Evolutionary conservation across 2,113 vertebrate genomes (phyloP).

Genomic region (Sinosuthora webbiana): DNA sequence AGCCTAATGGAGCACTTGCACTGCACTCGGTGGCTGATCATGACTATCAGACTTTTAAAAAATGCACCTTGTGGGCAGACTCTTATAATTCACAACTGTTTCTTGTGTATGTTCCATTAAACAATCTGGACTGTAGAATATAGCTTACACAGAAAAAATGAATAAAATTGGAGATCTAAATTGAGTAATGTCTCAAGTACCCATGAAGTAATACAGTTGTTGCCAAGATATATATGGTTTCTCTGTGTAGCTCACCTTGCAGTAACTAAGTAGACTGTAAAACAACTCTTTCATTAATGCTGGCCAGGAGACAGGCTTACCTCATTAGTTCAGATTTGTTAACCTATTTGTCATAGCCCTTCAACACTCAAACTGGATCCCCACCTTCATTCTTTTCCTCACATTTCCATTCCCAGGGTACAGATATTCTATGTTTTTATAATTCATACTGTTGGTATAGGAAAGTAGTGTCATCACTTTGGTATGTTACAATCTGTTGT

Average conservation of each 20-base stretch:
- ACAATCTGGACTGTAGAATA: not conserved
- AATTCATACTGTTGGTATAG: not conserved
- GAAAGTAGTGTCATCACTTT: not conserved
- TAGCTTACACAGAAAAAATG: not conserved
- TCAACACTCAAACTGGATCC: not conserved
- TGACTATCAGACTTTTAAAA: not conserved
- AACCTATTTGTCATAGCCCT: conserved; percentile 53
- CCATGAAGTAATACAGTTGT: conserved; percentile 14
- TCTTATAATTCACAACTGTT: not conserved
- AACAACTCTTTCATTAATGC: conserved; percentile 35
- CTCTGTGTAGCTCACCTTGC: not conserved
- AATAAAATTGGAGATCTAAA: not conserved
- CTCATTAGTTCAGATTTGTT: conserved; percentile 58
- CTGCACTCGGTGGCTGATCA: not conserved
- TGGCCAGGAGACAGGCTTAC: conserved; percentile 21
- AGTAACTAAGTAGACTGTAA: not conserved
- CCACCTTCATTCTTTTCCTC: not conserved
- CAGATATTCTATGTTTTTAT: not conserved
- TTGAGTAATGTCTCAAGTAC: not conserved
- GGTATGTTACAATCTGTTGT: not conserved
- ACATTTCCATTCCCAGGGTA: not conserved
- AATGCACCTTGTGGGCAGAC: not conserved
- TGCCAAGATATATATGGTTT: conserved; percentile 12
- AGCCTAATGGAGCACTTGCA: not conserved
- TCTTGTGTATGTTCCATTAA: not conserved